Percentiles rank a stretch among this genome's conserved stretches.
phyloP scores from a whole-genome alignment of 2,888 invertebrate genomes.

The Neocrepidodera transversa region DNA sequence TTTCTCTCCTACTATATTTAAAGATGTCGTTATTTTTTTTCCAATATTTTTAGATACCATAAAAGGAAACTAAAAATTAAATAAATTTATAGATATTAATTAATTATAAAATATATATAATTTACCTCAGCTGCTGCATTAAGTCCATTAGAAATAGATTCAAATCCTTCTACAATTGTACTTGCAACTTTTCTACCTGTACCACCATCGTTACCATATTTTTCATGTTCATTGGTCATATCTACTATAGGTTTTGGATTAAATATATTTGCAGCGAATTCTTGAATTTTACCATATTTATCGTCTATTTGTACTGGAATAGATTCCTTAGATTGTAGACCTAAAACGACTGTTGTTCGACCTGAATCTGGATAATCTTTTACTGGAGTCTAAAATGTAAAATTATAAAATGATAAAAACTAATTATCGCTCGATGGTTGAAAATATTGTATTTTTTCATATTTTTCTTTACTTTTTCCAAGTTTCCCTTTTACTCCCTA shows the following conservation, averaged over 20 bases:
- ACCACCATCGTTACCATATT: constrained; percentile 79
- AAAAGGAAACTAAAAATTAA: constrained; percentile 50
- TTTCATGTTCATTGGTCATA: constrained; percentile 77
- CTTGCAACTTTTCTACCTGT: constrained; percentile 70
- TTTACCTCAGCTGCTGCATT: constrained; percentile 56
- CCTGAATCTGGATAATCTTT: constrained; percentile 51
- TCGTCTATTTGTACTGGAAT: constrained; percentile 52
- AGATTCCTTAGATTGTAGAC: constrained; percentile 47
- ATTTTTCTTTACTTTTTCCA: not conserved
- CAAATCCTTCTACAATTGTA: constrained; percentile 72
- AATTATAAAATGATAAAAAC: not conserved
- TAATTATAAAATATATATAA: constrained; percentile 9
- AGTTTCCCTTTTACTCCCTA: no score
- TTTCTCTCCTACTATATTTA: constrained; percentile 52
- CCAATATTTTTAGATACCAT: constrained; percentile 46
- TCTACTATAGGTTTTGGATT: constrained; percentile 76
- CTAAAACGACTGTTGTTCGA: constrained; percentile 51
- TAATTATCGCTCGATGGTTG: constrained; percentile 3
- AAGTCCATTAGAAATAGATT: constrained; percentile 62
- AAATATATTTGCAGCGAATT: constrained; percentile 51
- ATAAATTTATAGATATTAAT: constrained; percentile 1
- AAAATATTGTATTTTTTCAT: not conserved
- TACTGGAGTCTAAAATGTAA: constrained; percentile 27
- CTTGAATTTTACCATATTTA: constrained; percentile 52
- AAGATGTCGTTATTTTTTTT: constrained; percentile 46